Base-by-base conservation (phyloP, 2,113 vertebrate species). In the Pogonocichla stellata region DNA sequence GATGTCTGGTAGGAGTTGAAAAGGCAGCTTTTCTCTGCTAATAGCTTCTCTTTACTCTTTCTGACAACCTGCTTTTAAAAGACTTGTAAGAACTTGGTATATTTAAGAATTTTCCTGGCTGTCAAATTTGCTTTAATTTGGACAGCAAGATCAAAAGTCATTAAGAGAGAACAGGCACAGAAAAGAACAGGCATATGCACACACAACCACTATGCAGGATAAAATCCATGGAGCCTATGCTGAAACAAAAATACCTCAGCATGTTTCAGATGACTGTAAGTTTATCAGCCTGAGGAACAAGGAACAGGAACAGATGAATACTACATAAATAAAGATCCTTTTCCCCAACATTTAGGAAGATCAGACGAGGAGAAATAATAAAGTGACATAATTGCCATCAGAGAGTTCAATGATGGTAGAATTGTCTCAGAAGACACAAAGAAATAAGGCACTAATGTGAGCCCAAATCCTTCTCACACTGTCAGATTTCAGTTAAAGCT, bases 71-170 rank as follows among this genome's bases (percentile, higher is more conserved):
- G 24, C 72, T 94, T 95, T 91, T 83, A 88, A 93, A 86, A 83
- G 94, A 80, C 91, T 93, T 86, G 45, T 29, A 92, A 88, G 67
- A 93, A 70, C 50, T 88, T 2, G 5, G 64, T 86, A 84, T 93
- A 86, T 88, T 93, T 93, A 84, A 93, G 77, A 91, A 83, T 83
- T 86, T 95, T 86, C 86, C 72, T 80, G 89, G 86, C 92, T 95
- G 91, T 95, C 94, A 92, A 94, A 91, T 74, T 84, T 83, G 17
- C 40, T 95, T 94, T 88, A 83, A 95, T 60, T 93, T 95, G 88
- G 92, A 94, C 67, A 95, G 77, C 47, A 84, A 92, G 94, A 92
- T 94, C 92, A 97, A 84, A 92, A 96, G 92, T 93, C 94, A 88
- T 91, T 93, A 90, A 83, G 56, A 80, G 64, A 94, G 34, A 65